Evolutionary conservation across 2,113 vertebrate species (phyloP).

Genomic region (Tetraodon nigroviridis): DNA sequence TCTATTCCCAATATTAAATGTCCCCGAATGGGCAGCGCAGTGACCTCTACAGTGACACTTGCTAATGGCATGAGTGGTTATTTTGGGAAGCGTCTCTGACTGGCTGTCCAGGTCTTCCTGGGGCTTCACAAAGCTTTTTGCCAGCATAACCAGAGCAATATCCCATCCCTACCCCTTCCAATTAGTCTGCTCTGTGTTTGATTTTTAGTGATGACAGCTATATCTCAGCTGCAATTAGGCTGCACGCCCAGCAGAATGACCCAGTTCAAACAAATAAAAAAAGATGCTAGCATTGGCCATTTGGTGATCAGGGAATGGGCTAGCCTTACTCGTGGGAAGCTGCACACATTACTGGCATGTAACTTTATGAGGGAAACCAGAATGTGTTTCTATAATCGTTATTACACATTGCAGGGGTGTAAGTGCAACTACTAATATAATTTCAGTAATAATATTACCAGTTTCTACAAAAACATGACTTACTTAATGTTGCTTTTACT

Average conservation of each 20-base stretch:
- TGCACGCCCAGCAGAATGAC: slow-evolving; percentile 46
- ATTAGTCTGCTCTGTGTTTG: slow-evolving; percentile 71
- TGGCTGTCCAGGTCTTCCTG: slow-evolving; percentile 60
- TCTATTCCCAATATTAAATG: slow-evolving; percentile 53
- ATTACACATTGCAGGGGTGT: too few species aligned
- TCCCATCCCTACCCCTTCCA: slow-evolving; percentile 52
- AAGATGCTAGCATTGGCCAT: slow-evolving; percentile 24
- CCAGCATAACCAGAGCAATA: slow-evolving; percentile 57
- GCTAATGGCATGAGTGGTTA: slow-evolving; percentile 68
- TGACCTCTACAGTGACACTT: slow-evolving; percentile 65
- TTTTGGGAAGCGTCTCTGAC: slow-evolving; percentile 56
- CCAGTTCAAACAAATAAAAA: slow-evolving; percentile 31
- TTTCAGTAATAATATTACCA: too few species aligned
- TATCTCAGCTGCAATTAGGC: slow-evolving; percentile 77
- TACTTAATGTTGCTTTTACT: too few species aligned
- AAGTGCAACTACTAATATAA: too few species aligned
- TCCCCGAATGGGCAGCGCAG: slow-evolving; percentile 58
- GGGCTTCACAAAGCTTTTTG: slow-evolving; percentile 54
- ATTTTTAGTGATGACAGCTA: slow-evolving; percentile 75
- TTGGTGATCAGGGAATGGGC: slow-evolving; percentile 36
- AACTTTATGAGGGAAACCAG: too few species aligned
- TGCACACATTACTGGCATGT: slow-evolving; percentile 19
- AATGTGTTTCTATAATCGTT: too few species aligned
- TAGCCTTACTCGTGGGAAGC: slow-evolving; percentile 38
- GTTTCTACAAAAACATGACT: too few species aligned